Conservation (phyloP, 2,113 vertebrate genomes). For the Petroica traversi region DNA sequence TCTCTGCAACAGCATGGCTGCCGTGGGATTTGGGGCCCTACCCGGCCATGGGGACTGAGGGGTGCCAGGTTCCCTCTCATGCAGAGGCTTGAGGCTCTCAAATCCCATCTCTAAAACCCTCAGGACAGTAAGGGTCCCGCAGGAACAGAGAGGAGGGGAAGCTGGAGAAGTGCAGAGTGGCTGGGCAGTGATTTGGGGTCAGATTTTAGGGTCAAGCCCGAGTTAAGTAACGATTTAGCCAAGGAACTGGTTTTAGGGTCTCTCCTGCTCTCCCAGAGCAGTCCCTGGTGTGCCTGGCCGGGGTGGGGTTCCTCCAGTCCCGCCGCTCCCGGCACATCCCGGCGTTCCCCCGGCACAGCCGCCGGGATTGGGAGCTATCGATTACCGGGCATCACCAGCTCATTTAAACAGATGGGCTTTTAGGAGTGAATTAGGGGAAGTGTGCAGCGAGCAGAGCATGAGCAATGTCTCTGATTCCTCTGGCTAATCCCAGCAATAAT, state of each 20-base stretch:
- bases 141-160: rapidly evolving
- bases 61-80: rapidly evolving
- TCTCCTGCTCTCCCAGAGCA: not conserved
- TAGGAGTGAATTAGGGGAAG: not conserved
- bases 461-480: constrained; percentile 33
- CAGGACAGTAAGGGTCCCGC: not conserved
- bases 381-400: not conserved
- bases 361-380: not conserved
- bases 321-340: rapidly evolving
- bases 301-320: rapidly evolving
- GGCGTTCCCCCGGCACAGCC: rapidly evolving
- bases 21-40: not conserved
- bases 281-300: not conserved
- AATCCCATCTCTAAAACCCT: not conserved
- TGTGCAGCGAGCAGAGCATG: not conserved
- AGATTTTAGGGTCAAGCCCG: not conserved
- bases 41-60: rapidly evolving
- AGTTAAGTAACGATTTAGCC: rapidly evolving
- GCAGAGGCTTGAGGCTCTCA: not conserved
- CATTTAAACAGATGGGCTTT: constrained; percentile 7
- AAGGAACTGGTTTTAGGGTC: not conserved
- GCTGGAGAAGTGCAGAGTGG: not conserved
- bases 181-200: not conserved
- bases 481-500: constrained; percentile 56
- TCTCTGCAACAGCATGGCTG: not conserved